Percentiles rank a stretch among this genome's conserved stretches.
Evolutionary conservation across 92 coral and sea anemone species (phyloP).

Genomic region (Parazoanthus atlanticus): DNA sequence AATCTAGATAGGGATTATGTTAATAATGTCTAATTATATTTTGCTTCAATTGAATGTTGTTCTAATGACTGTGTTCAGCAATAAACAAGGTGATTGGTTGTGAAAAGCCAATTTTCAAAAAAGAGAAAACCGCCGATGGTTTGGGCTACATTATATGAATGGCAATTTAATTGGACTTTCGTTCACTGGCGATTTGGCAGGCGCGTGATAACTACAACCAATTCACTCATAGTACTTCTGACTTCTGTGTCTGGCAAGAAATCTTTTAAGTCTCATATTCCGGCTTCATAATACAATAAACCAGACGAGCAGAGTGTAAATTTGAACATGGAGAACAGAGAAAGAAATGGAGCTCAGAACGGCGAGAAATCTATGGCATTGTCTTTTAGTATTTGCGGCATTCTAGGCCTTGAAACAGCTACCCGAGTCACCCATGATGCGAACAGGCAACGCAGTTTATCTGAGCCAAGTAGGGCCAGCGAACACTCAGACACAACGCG

Average conservation of each 20-base stretch:
- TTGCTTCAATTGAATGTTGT: slow-evolving; percentile 84
- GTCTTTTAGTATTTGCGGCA: slow-evolving; percentile 84
- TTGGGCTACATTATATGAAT: slow-evolving; percentile 60
- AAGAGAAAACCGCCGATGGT: slow-evolving; percentile 66
- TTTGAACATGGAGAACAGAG: slow-evolving; percentile 25
- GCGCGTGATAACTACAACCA: slow-evolving; percentile 21
- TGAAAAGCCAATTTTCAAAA: slow-evolving; percentile 63
- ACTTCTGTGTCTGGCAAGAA: neutral
- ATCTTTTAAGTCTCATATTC: neutral
- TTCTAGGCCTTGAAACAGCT: slow-evolving; percentile 69
- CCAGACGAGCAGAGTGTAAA: neutral
- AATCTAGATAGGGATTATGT: slow-evolving; percentile 96
- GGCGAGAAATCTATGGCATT: slow-evolving; percentile 50
- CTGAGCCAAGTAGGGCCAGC: neutral
- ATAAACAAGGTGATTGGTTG: slow-evolving; percentile 82
- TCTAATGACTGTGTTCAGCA: slow-evolving; percentile 78
- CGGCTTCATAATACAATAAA: slow-evolving; percentile 5
- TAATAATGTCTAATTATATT: slow-evolving; percentile 93
- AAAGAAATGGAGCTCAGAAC: slow-evolving; percentile 7
- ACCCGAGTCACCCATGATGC: neutral
- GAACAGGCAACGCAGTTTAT: neutral
- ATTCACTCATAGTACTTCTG: neutral
- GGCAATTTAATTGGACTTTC: slow-evolving; percentile 68
- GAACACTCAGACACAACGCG: neutral
- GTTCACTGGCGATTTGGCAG: slow-evolving; percentile 21